phyloP scores from a whole-genome alignment of 2,113 vertebrate genomes.

The Otolemur garnettii region DNA sequence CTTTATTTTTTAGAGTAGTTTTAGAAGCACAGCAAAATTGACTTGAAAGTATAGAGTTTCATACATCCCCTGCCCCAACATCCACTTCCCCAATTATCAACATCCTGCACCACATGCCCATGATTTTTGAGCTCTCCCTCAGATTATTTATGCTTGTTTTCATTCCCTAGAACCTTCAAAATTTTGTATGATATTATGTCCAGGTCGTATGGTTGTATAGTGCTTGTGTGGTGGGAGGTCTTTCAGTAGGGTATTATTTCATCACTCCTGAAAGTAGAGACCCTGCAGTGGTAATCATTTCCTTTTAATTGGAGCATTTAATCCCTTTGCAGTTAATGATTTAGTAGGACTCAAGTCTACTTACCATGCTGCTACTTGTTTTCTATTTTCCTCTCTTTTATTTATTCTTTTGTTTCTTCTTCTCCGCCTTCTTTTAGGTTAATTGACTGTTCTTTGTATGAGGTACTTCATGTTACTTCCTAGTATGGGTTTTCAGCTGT shows the following conservation, averaged over 20 bases:
- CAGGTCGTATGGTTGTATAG: neutral
- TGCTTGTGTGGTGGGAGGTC: no score
- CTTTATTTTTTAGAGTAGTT: neutral
- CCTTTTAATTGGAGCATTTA: neutral
- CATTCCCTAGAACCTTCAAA: neutral
- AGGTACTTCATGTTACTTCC: neutral
- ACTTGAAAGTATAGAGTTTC: neutral
- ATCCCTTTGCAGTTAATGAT: neutral
- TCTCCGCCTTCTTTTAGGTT: neutral
- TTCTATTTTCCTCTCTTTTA: no score
- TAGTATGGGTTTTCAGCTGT: neutral
- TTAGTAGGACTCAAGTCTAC: no score
- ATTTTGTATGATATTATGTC: no score
- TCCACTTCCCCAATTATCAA: fast-evolving
- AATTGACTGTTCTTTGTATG: neutral
- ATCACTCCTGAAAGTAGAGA: neutral
- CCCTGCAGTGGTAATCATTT: neutral
- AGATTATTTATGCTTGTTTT: no score
- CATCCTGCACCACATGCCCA: fast-evolving
- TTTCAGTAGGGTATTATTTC: neutral
- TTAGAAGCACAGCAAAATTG: neutral
- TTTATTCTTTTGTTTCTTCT: neutral
- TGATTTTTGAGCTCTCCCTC: neutral
- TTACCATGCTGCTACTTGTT: neutral
- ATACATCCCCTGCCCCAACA: fast-evolving